These are phyloP conservation scores for Adelosebastes latens DNA, from an alignment of 2,797 vertebrate genomes.

Conservation along the genomic window DNA sequence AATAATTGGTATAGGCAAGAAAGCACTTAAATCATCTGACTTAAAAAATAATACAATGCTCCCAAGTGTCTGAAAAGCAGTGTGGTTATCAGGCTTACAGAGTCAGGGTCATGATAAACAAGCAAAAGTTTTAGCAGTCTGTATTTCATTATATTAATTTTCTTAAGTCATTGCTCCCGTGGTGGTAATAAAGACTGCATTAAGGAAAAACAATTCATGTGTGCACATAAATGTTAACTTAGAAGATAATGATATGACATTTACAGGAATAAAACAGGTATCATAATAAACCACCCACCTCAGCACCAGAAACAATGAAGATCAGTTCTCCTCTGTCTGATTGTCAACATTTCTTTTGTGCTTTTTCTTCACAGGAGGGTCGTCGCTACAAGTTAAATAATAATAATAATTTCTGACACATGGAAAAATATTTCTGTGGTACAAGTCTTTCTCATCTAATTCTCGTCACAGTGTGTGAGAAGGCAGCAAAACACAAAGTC, in stretches of 20 bases:
- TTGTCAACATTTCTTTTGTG: slow-evolving; percentile 82
- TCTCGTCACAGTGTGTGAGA: slow-evolving; percentile 82
- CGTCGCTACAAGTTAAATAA: slow-evolving; percentile 66
- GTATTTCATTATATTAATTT: slow-evolving; percentile 16
- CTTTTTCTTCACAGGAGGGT: slow-evolving; percentile 61
- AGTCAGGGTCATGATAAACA: slow-evolving; percentile 23
- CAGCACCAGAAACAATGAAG: slow-evolving; percentile 60
- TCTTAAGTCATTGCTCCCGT: not conserved
- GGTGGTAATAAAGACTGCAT: slow-evolving; percentile 20
- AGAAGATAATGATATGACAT: slow-evolving; percentile 60
- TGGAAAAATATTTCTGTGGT: slow-evolving; percentile 66
- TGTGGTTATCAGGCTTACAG: slow-evolving; percentile 49
- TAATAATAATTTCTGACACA: slow-evolving; percentile 37
- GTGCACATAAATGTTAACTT: slow-evolving; percentile 31
- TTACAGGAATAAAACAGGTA: slow-evolving; percentile 54
- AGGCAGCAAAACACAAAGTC: slow-evolving; percentile 50
- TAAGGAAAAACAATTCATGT: slow-evolving; percentile 26
- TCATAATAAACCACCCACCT: slow-evolving; percentile 45
- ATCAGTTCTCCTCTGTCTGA: slow-evolving; percentile 67
- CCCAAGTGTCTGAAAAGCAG: slow-evolving; percentile 43
- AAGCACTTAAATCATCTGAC: slow-evolving; percentile 52
- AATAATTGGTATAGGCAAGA: slow-evolving; percentile 58
- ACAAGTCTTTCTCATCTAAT: slow-evolving; percentile 53
- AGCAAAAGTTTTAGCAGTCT: slow-evolving; percentile 24
- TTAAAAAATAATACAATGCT: slow-evolving; percentile 27